phyloP scores from a whole-genome alignment of 2,888 invertebrate genomes.

The Drosophila mayaguana region DNA sequence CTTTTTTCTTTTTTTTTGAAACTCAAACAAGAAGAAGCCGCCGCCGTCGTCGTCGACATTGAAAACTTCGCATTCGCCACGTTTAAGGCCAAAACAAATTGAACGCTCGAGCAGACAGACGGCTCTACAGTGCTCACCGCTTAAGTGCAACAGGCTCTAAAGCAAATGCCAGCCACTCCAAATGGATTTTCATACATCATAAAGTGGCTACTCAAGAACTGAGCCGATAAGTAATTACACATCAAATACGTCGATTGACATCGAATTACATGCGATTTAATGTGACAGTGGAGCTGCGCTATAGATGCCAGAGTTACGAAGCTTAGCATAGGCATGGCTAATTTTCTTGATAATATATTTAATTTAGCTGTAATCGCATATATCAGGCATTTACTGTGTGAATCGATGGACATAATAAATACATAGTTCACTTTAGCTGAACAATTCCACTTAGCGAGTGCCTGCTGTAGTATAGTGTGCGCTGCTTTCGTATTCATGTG shows the following conservation, averaged over 20 bases:
- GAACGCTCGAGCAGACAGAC: slow-evolving; percentile 38
- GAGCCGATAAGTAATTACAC: slow-evolving; percentile 27
- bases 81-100: slow-evolving; percentile 35
- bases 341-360: too few relatives aligned
- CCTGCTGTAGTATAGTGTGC: slow-evolving; percentile 28
- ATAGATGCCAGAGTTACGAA: not conserved
- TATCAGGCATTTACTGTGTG: not conserved
- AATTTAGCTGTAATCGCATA: not conserved
- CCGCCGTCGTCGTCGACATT: slow-evolving; percentile 21
- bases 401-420: not conserved
- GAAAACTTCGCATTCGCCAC: slow-evolving; percentile 34
- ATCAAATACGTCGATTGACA: slow-evolving; percentile 14
- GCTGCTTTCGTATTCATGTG: slow-evolving; percentile 40
- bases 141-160: slow-evolving; percentile 23
- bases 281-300: not conserved
- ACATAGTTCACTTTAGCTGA: not conserved
- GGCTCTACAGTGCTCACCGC: slow-evolving; percentile 45
- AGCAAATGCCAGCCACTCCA: slow-evolving; percentile 22
- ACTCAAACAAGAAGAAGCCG: slow-evolving; percentile 47
- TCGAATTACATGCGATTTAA: not conserved
- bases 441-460: not conserved
- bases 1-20: slow-evolving; percentile 30
- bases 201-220: slow-evolving; percentile 21
- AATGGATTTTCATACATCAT: slow-evolving; percentile 3
- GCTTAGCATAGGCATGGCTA: too few relatives aligned